Evolutionary conservation across 2,888 invertebrate genomes (phyloP), one percentile per base, ranked within the genome.

Genomic region (Nycteola revayana): DNA sequence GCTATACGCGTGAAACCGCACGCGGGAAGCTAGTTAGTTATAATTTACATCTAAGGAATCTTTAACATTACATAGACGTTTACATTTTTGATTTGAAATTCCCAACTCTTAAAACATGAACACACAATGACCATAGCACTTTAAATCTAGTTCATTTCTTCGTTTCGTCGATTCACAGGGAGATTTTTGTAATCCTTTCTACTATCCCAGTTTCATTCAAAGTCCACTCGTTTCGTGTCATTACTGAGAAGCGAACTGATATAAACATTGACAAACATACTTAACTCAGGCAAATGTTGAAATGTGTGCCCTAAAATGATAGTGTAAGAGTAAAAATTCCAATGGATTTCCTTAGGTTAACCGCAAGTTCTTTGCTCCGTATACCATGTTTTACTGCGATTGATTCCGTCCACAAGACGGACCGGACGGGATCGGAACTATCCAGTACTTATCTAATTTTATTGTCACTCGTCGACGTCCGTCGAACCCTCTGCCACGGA

Each of bases 371-470:
- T 45, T 49, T 57, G 67, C 58, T 49, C 47, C 44, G 58, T 59
- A 64, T 67, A 70, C 71, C 66, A 75, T 81, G 85, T 86, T 86
- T 86, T 85, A 84, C 80, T 83, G 76, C 84, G 85, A 86, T 87
- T 87, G 86, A 86, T 85, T 85, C 75, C 71, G 71, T 75, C 80
- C 76, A 59, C 78, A 81, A 80, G 80, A 76, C 77, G 76, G 75
- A 78, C 66, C 50, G 70, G 69, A 63, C 68, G 66, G 61, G 51
- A 71, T 66, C 75, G 69, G 65, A 72, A 72, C 77, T 77, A 78
- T 83, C 80, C 81, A 70, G 78, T 79, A 86, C 84, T 86, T 87
- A 86, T 87, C 86, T 87, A 85, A 87, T 87, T 87, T 87, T 87
- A 87, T 85, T 86, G 85, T 87, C 85, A 86, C 79, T 77, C 75